phyloP scores from a whole-genome alignment of 2,888 invertebrate species.

The Trachelus tabidus region DNA sequence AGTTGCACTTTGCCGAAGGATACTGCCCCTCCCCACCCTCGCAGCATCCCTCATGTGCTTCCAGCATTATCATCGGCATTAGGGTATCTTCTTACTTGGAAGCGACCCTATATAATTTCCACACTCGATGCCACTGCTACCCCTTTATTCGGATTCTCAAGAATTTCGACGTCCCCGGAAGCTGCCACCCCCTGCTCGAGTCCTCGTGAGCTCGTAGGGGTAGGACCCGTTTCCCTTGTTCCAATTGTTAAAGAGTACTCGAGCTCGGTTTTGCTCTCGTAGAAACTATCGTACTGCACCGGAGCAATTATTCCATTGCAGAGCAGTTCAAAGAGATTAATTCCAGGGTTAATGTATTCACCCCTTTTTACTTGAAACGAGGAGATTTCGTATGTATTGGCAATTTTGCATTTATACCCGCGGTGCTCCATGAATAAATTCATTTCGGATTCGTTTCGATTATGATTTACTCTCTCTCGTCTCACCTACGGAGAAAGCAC shows the following conservation, averaged over 20 bases:
- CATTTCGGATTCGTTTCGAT: slow-evolving; percentile 59
- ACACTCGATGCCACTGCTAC: neutral
- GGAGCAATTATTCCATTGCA: slow-evolving; percentile 61
- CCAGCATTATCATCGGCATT: neutral
- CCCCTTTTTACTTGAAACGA: slow-evolving; percentile 66
- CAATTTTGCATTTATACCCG: slow-evolving; percentile 66
- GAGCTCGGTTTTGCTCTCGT: slow-evolving; percentile 13
- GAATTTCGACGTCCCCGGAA: neutral
- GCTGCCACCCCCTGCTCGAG: neutral
- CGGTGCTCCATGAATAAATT: slow-evolving; percentile 64
- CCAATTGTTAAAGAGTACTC: neutral
- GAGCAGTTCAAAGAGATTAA: slow-evolving; percentile 59
- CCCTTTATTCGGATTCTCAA: neutral
- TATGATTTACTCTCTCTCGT: slow-evolving; percentile 23
- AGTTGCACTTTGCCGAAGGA: slow-evolving; percentile 32
- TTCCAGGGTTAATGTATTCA: slow-evolving; percentile 63
- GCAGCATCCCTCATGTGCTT: neutral
- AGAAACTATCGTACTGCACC: slow-evolving; percentile 53
- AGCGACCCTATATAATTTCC: neutral
- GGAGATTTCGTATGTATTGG: slow-evolving; percentile 67
- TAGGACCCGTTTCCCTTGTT: neutral
- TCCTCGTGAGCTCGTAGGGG: neutral
- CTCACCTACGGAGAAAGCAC: slow-evolving; percentile 22
- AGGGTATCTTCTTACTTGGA: neutral
- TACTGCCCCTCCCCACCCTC: neutral